Evolutionary conservation across 1,140 invertebrate species (phyloP).

Genomic region (Phthorimaea operculella): DNA sequence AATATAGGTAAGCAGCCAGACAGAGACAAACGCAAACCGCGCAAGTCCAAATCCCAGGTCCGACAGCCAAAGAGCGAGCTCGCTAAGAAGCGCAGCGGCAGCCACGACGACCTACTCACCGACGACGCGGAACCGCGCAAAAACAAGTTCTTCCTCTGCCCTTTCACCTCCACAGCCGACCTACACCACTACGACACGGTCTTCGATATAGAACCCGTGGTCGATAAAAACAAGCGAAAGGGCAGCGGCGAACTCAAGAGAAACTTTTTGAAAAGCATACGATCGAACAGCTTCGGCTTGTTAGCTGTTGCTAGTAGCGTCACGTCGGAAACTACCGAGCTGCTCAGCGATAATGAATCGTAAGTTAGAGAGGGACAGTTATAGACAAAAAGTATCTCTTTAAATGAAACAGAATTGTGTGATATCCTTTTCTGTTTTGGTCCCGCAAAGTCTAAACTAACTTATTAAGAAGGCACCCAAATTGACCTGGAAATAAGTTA

Average conservation of each 20-base stretch:
- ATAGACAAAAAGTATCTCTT: too few relatives aligned
- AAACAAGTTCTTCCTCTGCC: conserved; percentile 37
- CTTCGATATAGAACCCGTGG: conserved; percentile 34
- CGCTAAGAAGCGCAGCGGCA: conserved; percentile 39
- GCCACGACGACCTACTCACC: conserved; percentile 53
- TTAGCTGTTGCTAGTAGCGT: conserved; percentile 34
- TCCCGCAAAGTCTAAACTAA: too few relatives aligned
- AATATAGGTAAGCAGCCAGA: too few relatives aligned
- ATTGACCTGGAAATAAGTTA: too few relatives aligned
- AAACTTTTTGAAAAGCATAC: conserved; percentile 41
- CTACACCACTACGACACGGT: conserved; percentile 47
- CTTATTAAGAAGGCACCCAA: too few relatives aligned
- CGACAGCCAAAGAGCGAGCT: too few relatives aligned
- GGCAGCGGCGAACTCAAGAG: conserved; percentile 34
- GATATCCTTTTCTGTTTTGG: too few relatives aligned
- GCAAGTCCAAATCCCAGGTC: conserved; percentile 44
- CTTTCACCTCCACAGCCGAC: conserved; percentile 31
- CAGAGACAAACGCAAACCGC: conserved; percentile 30
- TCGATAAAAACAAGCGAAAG: conserved; percentile 23
- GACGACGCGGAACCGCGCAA: conserved; percentile 29
- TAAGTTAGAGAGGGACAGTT: too few relatives aligned
- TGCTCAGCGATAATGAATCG: conserved; percentile 39
- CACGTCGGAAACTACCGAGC: conserved; percentile 41
- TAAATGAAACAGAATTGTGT: too few relatives aligned
- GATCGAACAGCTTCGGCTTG: conserved; percentile 47